phyloP scores from a whole-genome alignment of 2,113 vertebrate genomes.

The Sciurus niger region DNA sequence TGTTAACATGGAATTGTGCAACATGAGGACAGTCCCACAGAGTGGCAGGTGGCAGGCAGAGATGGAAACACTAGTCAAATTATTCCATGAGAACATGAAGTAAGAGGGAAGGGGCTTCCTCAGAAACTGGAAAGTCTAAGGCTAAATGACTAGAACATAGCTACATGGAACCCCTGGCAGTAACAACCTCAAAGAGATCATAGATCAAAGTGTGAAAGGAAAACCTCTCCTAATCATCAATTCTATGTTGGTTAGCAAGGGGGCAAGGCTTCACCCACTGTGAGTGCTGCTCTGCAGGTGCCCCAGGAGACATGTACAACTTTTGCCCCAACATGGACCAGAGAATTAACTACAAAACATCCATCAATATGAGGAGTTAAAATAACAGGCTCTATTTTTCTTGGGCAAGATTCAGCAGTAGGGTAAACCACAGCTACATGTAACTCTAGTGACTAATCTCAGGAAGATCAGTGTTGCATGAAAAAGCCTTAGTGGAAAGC shows the following conservation, averaged over 20 bases:
- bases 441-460: neutral
- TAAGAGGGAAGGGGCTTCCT: neutral
- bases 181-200: neutral
- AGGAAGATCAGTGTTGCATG: neutral
- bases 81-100: neutral
- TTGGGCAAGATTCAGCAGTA: neutral
- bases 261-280: too few relatives aligned
- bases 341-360: neutral
- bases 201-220: neutral
- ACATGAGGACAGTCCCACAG: too few relatives aligned
- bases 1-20: too few relatives aligned
- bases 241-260: too few relatives aligned
- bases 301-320: neutral
- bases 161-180: neutral
- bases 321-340: neutral
- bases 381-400: accelerated
- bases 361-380: too few relatives aligned
- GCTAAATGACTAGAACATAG: neutral
- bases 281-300: neutral
- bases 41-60: neutral
- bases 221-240: neutral
- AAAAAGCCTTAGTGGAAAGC: neutral
- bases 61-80: neutral
- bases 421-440: accelerated
- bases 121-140: neutral